Percentiles rank a stretch among this genome's conserved stretches.
Evolutionary conservation across 2,113 vertebrate species (phyloP).

Genomic region (Pluvialis apricaria): DNA sequence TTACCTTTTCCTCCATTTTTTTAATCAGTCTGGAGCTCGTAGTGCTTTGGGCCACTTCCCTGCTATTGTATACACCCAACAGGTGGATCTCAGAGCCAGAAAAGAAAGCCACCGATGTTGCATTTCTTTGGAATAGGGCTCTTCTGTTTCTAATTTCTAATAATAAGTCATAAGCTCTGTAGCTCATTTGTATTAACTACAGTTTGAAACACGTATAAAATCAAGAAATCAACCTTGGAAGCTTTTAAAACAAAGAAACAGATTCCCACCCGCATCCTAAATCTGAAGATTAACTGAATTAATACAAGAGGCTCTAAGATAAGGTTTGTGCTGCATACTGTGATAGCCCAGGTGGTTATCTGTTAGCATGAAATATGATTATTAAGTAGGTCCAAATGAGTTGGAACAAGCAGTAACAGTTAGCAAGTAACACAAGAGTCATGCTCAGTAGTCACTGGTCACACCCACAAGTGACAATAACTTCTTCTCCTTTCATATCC

Average conservation of each 20-base stretch:
- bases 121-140: not conserved
- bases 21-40: not conserved
- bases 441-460: not conserved
- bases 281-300: not conserved
- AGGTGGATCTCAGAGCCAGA: not conserved
- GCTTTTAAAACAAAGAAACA: not conserved
- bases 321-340: not conserved
- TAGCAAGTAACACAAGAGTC: not conserved
- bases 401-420: not conserved
- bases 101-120: not conserved
- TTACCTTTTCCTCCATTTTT: not conserved
- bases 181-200: not conserved
- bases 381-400: not conserved
- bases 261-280: not conserved
- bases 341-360: not conserved
- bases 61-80: rapidly evolving
- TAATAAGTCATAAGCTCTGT: not conserved
- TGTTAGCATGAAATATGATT: not conserved
- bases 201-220: not conserved
- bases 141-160: not conserved
- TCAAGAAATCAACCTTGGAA: not conserved
- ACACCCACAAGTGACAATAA: not conserved
- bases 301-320: not conserved
- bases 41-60: not conserved
- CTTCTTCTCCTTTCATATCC: not conserved